Percentiles rank a stretch among this genome's conserved stretches.
phyloP scores from a whole-genome alignment of 2,113 vertebrate genomes.

The Tachysurus fulvidraco region DNA sequence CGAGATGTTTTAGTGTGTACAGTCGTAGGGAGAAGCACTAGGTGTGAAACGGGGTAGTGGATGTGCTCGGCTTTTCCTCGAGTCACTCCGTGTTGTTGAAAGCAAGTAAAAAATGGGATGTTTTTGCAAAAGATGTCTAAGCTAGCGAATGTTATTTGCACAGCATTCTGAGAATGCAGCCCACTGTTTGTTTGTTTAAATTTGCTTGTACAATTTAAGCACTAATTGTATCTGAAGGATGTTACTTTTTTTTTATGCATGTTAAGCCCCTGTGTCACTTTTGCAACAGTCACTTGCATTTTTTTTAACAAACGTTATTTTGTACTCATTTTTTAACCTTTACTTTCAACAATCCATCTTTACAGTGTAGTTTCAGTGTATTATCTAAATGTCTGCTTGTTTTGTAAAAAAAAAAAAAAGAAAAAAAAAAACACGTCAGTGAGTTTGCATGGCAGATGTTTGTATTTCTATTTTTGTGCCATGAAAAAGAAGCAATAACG shows the following conservation, averaged over 20 bases:
- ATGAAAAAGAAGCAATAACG: slow-evolving; percentile 86
- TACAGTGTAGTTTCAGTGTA: slow-evolving; percentile 61
- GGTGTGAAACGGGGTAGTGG: background rate
- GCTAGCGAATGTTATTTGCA: slow-evolving; percentile 71
- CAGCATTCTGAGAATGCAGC: slow-evolving; percentile 78
- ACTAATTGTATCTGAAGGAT: slow-evolving; percentile 61
- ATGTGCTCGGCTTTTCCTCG: background rate
- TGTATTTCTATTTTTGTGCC: slow-evolving; percentile 78
- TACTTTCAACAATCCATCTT: slow-evolving; percentile 63
- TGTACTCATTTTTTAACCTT: slow-evolving; percentile 74
- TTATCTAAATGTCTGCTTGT: slow-evolving; percentile 46
- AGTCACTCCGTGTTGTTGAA: background rate
- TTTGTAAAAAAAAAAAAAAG: slow-evolving; percentile 61
- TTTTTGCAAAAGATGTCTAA: slow-evolving; percentile 46
- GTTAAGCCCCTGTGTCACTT: slow-evolving; percentile 76
- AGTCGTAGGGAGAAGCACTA: background rate
- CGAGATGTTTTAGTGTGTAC: background rate
- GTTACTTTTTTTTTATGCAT: slow-evolving; percentile 65
- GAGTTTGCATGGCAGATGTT: slow-evolving; percentile 81
- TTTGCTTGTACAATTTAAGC: slow-evolving; percentile 47
- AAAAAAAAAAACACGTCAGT: slow-evolving; percentile 60
- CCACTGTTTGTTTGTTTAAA: slow-evolving; percentile 60
- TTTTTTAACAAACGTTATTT: slow-evolving; percentile 72
- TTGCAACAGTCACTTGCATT: slow-evolving; percentile 79
- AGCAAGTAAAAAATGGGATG: slow-evolving; percentile 53